These are phyloP conservation scores for Drosophila histrio DNA, from an alignment of 2,888 invertebrate species.

Conservation along the genomic window DNA sequence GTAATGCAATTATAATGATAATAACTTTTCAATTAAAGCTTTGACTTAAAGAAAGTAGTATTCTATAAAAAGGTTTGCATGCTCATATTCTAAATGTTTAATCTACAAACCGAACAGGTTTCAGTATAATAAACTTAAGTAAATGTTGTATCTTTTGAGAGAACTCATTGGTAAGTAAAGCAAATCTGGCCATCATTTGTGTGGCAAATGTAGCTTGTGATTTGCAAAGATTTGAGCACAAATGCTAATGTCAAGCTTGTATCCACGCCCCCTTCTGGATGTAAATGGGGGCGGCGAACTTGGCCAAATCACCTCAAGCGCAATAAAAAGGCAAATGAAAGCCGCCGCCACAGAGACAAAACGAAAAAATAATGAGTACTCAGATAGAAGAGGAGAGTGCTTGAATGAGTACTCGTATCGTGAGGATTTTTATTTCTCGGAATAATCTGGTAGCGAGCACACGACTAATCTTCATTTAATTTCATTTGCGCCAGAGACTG, in stretches of 20 bases:
- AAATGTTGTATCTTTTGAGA: neutral
- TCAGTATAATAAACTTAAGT: neutral
- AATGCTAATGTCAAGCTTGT: conserved; percentile 39
- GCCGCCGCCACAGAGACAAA: conserved; percentile 52
- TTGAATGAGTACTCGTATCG: conserved; percentile 41
- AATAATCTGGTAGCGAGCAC: conserved; percentile 76
- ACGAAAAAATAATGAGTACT: conserved; percentile 74
- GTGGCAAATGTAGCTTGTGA: conserved; percentile 78
- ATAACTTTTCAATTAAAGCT: too few species aligned
- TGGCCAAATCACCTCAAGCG: conserved; percentile 75
- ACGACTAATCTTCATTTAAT: conserved; percentile 82
- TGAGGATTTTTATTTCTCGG: conserved; percentile 79
- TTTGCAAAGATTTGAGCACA: conserved; percentile 61
- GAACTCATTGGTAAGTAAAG: neutral
- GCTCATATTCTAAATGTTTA: neutral
- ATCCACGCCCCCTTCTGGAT: conserved; percentile 32
- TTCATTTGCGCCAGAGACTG: conserved; percentile 76
- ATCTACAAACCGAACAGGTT: neutral
- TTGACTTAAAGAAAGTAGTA: too few species aligned
- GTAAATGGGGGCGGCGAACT: conserved; percentile 51
- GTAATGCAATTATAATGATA: too few species aligned
- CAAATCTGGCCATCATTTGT: conserved; percentile 70
- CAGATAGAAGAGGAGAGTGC: conserved; percentile 10
- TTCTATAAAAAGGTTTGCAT: too few species aligned
- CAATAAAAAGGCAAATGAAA: conserved; percentile 76